phyloP scores from a whole-genome alignment of 2,888 invertebrate species.

The Lymantria dispar region DNA sequence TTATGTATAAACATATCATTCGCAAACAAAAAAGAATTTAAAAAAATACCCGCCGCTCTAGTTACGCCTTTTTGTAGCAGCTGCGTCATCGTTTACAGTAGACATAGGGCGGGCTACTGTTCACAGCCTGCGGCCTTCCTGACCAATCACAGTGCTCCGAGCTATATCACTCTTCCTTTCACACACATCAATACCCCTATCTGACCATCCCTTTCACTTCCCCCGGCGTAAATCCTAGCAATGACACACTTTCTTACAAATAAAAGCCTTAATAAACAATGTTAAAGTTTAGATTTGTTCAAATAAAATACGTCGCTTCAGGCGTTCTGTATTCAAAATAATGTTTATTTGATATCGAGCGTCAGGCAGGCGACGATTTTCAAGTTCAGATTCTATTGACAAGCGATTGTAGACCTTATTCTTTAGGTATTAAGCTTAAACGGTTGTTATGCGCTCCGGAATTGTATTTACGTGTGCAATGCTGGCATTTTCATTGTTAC shows the following conservation, averaged over 20 bases:
- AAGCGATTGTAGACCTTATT: constrained; percentile 71
- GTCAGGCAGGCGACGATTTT: constrained; percentile 81
- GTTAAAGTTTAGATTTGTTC: constrained; percentile 50
- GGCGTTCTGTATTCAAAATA: constrained; percentile 56
- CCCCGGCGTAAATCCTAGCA: constrained; percentile 79
- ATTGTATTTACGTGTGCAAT: constrained; percentile 80
- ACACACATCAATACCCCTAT: constrained; percentile 48
- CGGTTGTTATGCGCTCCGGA: constrained; percentile 52
- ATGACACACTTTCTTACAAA: constrained; percentile 43
- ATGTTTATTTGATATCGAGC: constrained; percentile 82
- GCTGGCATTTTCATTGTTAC: constrained; percentile 81
- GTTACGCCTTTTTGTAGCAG: constrained; percentile 55
- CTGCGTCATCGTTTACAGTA: constrained; percentile 75
- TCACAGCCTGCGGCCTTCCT: constrained; percentile 83
- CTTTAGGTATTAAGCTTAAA: constrained; percentile 55
- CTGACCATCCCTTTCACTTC: constrained; percentile 63
- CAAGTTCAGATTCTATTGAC: constrained; percentile 78
- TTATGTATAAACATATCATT: too few relatives aligned
- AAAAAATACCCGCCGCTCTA: constrained; percentile 30
- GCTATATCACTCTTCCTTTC: constrained; percentile 69
- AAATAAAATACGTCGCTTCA: constrained; percentile 47
- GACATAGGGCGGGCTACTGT: constrained; percentile 83
- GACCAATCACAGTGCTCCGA: constrained; percentile 83
- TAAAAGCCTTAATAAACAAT: constrained; percentile 39
- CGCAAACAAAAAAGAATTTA: constrained; percentile 1